These are phyloP conservation scores for Fulmarus glacialis DNA, from an alignment of 2,113 vertebrate genomes.

Conservation along the genomic window DNA sequence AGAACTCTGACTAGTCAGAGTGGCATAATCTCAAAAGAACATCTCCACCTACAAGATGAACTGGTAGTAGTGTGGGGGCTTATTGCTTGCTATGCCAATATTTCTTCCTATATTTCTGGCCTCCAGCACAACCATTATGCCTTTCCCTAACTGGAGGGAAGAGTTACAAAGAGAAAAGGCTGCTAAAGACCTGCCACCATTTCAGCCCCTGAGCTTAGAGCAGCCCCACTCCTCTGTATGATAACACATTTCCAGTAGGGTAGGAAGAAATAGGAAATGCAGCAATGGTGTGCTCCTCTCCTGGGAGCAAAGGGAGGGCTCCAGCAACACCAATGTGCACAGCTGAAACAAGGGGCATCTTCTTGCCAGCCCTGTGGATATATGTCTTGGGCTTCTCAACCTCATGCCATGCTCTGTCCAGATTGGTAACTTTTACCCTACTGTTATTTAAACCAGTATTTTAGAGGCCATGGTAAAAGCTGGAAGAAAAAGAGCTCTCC, in stretches of 20 bases:
- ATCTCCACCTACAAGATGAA: not conserved
- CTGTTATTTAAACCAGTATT: not conserved
- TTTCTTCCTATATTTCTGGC: not conserved
- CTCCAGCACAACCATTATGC: not conserved
- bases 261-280: not conserved
- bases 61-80: no score
- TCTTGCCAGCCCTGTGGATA: not conserved
- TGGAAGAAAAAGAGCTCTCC: not conserved
- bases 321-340: not conserved
- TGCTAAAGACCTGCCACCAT: not conserved
- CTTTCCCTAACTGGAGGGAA: not conserved
- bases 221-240: not conserved
- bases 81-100: not conserved
- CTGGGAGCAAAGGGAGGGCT: not conserved
- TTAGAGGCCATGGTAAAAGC: not conserved
- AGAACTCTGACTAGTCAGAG: not conserved
- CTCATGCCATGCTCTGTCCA: not conserved
- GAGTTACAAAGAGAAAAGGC: not conserved
- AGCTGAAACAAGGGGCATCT: not conserved
- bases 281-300: not conserved
- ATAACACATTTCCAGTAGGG: not conserved
- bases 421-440: not conserved
- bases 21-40: not conserved
- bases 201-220: not conserved
- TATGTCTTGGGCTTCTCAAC: not conserved